Base-by-base conservation (phyloP, 2,797 vertebrate species). In the Girardinus metallicus region DNA sequence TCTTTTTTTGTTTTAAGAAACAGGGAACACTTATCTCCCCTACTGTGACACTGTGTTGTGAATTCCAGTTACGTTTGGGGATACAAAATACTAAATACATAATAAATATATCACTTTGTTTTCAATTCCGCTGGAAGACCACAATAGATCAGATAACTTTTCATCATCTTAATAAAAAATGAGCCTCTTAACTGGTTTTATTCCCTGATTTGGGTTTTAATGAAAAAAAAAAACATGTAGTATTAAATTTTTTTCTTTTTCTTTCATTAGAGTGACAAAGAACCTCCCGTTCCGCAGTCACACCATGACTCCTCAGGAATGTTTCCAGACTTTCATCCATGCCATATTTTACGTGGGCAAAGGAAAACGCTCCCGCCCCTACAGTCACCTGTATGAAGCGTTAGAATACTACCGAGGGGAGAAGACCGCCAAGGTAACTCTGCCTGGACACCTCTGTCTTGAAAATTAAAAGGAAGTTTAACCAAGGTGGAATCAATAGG, bases 261-360 rank as follows among this genome's bases (percentile, higher is more conserved):
- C 23, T 29, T 80, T 34, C 23, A 34, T 47, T 90, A 99, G 97
- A 89, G 95, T 96, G 80, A 98, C 97, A 0, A 96, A 91, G 78
- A 97, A 98, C 93, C 95, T 99, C 57, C 97, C 97, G 0, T 96
- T 93, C 74, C 97, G 96, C 66, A 95, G 94, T 83, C 94, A 92
- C 73, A 85, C 53, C 4, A 90, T 97, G 88, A 96, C 92, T 6
- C 90, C 83, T 0, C 87, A 88, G 0, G 95, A 97, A 79, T 92
- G 96, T 79, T 97, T 98, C 89, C 95, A 90, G 83, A 96, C 92
- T 0, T 99, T 99, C 7, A 43, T 97, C 66, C 79, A 81, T 0
- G 95, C 97, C 74, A 92, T 99, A 89, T 99, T 99, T 95, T 99
- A 99, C 0, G 96, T 99, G 84, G 98, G 98, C 47, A 99, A 99